Evolutionary conservation across 2,797 vertebrate genomes (phyloP).

Genomic region (Pelobates cultripes): DNA sequence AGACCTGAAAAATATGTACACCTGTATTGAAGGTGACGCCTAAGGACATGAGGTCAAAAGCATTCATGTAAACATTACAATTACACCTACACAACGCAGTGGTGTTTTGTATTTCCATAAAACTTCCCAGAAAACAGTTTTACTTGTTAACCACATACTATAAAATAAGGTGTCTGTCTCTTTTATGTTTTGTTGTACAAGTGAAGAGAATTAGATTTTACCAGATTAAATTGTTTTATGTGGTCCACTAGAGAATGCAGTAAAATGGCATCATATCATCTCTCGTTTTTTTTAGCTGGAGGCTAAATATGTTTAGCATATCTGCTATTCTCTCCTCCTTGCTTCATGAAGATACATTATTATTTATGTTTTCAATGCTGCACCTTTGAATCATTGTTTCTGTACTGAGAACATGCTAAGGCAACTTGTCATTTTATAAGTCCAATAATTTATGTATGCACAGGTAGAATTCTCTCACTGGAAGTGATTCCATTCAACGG

Average conservation of each 20-base stretch:
- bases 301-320: slow-evolving; percentile 54
- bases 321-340: slow-evolving; percentile 15
- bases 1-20: no score
- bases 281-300: slow-evolving; percentile 51
- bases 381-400: slow-evolving; percentile 14
- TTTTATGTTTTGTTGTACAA: slow-evolving; percentile 47
- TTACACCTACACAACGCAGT: neutral
- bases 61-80: slow-evolving; percentile 5
- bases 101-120: slow-evolving; percentile 12
- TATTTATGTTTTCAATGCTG: slow-evolving; percentile 50
- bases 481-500: neutral
- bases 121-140: slow-evolving; percentile 6
- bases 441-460: slow-evolving; percentile 6
- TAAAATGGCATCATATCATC: slow-evolving; percentile 50
- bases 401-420: neutral
- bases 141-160: slow-evolving; percentile 27
- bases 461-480: neutral
- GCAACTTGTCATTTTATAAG: neutral
- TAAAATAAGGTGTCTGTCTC: slow-evolving; percentile 18
- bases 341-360: slow-evolving; percentile 39
- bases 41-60: neutral
- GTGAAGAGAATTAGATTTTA: slow-evolving; percentile 50
- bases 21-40: neutral
- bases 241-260: slow-evolving; percentile 50
- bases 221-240: slow-evolving; percentile 52